phyloP scores from a whole-genome alignment of 2,797 vertebrate species.

The Sebastes diaconus region DNA sequence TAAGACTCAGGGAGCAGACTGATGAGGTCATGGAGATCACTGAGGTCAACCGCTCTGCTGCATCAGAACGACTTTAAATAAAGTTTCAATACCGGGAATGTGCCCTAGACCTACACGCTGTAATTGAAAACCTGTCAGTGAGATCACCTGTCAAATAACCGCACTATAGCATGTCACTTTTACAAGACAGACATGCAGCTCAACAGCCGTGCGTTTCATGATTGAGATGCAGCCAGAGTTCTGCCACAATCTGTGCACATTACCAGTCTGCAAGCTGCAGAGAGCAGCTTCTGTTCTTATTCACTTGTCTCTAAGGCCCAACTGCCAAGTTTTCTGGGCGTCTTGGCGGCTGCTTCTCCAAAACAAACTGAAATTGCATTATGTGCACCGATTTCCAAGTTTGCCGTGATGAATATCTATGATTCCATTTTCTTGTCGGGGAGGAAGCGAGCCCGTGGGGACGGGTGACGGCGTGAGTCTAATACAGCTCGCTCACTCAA shows the following conservation, averaged over 20 bases:
- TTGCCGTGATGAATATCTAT: slow-evolving; percentile 70
- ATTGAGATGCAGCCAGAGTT: slow-evolving; percentile 69
- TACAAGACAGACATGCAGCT: slow-evolving; percentile 42
- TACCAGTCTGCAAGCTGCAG: slow-evolving; percentile 61
- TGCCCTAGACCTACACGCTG: not conserved
- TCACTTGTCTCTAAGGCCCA: slow-evolving; percentile 70
- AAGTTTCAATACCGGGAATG: not conserved
- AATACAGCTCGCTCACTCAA: slow-evolving; percentile 41
- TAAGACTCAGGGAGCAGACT: slow-evolving; percentile 32
- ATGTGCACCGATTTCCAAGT: slow-evolving; percentile 60
- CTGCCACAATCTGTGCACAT: slow-evolving; percentile 73
- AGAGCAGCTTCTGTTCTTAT: slow-evolving; percentile 70
- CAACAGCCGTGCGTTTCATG: slow-evolving; percentile 33
- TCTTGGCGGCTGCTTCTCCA: slow-evolving; percentile 56
- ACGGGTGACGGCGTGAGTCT: slow-evolving; percentile 55
- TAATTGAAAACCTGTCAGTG: not conserved
- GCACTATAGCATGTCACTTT: not conserved
- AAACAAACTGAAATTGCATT: slow-evolving; percentile 70
- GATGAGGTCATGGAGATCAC: slow-evolving; percentile 62
- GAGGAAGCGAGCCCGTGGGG: slow-evolving; percentile 57
- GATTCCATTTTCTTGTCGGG: slow-evolving; percentile 60
- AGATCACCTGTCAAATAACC: slow-evolving; percentile 33
- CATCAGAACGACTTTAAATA: slow-evolving; percentile 27
- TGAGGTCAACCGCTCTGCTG: slow-evolving; percentile 49
- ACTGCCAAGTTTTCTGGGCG: slow-evolving; percentile 66